These are phyloP conservation scores for Macquaria ambigua DNA, from an alignment of 2,113 vertebrate genomes.

Conservation along the genomic window DNA sequence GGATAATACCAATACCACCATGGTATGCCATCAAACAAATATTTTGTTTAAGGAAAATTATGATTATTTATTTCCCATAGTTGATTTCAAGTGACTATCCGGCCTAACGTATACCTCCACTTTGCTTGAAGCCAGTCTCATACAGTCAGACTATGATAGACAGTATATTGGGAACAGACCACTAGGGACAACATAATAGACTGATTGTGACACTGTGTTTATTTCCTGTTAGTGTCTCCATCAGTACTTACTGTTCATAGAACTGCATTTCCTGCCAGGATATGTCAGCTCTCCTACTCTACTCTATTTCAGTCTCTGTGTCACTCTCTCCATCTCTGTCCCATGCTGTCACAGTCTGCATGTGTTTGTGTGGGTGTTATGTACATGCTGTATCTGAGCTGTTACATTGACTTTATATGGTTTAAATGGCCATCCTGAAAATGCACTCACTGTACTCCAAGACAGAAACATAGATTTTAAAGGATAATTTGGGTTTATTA, in stretches of 20 bases:
- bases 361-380: conserved; percentile 4
- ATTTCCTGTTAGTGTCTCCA: conserved; percentile 58
- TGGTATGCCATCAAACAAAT: neutral
- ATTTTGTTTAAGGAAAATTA: neutral
- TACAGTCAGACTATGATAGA: neutral
- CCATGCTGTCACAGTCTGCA: conserved; percentile 4
- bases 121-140: neutral
- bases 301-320: conserved; percentile 40
- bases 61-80: neutral
- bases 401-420: neutral
- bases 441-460: neutral
- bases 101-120: neutral
- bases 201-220: conserved; percentile 13
- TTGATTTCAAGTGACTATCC: neutral
- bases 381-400: neutral
- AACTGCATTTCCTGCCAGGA: conserved; percentile 69
- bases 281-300: conserved; percentile 15
- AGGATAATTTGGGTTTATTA: neutral
- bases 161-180: neutral
- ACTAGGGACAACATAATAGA: conserved; percentile 13
- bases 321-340: conserved; percentile 25
- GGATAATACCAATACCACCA: neutral
- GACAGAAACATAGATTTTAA: neutral
- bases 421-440: neutral
- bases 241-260: conserved; percentile 22